Evolutionary conservation across 2,113 vertebrate genomes (phyloP).

Genomic region (Hippopotamus amphibius): DNA sequence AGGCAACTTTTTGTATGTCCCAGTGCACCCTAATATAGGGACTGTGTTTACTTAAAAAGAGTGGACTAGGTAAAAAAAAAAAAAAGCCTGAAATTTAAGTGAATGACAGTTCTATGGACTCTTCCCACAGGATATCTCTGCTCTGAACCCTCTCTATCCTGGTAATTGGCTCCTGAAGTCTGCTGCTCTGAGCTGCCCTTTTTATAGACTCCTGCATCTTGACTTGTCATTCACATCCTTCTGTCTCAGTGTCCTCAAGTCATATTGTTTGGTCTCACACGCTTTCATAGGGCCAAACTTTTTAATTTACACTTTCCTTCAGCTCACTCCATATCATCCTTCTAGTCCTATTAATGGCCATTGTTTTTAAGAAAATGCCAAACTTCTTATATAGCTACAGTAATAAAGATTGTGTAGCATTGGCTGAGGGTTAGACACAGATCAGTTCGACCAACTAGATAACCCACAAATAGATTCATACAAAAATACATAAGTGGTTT

Average conservation of each 20-base stretch:
- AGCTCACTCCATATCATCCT: background rate
- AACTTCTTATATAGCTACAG: background rate
- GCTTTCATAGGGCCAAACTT: background rate
- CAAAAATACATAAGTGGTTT: background rate
- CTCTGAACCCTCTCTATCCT: background rate
- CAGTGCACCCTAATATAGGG: background rate
- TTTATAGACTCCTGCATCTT: background rate
- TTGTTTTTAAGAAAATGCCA: background rate
- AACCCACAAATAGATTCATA: background rate
- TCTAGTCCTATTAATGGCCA: background rate
- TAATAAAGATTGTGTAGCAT: background rate
- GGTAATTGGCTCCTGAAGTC: background rate
- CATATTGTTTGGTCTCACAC: background rate
- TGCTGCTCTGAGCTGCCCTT: background rate
- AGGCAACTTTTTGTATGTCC: background rate
- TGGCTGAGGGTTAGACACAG: background rate
- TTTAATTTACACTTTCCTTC: background rate
- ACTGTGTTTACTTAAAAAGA: background rate
- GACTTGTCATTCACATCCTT: background rate
- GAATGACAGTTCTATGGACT: background rate
- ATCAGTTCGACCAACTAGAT: background rate
- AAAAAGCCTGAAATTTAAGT: background rate
- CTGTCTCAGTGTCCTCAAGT: background rate
- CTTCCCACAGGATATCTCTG: background rate
- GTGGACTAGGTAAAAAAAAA: background rate